A percentile compares a stretch with the other conserved stretches of the same genome.
Evolutionary conservation across 1,140 invertebrate genomes (phyloP).

Genomic region (Sinonovacula constricta): DNA sequence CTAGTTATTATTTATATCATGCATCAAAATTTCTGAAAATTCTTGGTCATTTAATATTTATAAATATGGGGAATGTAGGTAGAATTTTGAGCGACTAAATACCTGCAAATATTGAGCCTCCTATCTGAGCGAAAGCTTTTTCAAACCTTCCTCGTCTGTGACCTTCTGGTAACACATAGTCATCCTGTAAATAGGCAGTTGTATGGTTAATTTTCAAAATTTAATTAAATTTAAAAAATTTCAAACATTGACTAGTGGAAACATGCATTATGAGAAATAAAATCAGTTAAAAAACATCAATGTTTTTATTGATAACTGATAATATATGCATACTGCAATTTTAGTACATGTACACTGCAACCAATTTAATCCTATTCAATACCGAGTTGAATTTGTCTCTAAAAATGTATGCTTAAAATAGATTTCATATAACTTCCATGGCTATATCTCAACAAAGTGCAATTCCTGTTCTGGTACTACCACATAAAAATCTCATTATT

Average conservation of each 20-base stretch:
- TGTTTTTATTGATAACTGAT: background rate
- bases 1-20: too few species aligned
- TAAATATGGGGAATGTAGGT: too few species aligned
- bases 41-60: too few species aligned
- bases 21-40: too few species aligned
- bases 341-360: too few species aligned
- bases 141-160: conserved; percentile 91
- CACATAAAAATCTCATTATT: background rate
- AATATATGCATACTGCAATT: background rate
- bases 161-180: conserved; percentile 94
- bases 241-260: background rate
- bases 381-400: too few species aligned
- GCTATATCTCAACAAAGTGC: background rate
- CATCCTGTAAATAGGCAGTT: conserved; percentile 17
- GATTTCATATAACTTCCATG: background rate
- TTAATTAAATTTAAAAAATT: background rate
- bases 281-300: background rate
- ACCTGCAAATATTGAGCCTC: conserved; percentile 81
- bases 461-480: background rate
- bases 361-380: too few species aligned
- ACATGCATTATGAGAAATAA: background rate
- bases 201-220: background rate
- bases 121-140: conserved; percentile 95
- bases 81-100: too few species aligned
- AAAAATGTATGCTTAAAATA: too few species aligned